Evolutionary conservation across 1,140 invertebrate species (phyloP), one percentile per base, ranked within the genome.

Genomic region (Globodera rostochiensis): DNA sequence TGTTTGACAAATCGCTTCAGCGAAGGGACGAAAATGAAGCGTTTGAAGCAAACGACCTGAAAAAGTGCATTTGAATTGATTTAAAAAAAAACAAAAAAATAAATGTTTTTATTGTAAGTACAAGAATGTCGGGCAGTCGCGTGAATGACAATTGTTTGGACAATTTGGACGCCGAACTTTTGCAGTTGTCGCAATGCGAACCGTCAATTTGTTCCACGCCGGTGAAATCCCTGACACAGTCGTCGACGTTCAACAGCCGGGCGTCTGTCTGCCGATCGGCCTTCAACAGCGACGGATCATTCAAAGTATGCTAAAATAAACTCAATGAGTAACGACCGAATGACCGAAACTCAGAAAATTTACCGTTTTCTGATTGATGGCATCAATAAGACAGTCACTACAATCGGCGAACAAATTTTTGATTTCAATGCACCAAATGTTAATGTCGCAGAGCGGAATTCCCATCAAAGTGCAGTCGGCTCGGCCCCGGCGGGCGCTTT

Each of bases 31-130:
- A 93, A 95, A 90, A 95, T 95, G 90, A 96, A 96, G 47, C 95
- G 92, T 89, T 96, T 96, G 77, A 96, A 90, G 88, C 96, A 95
- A 11, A 96, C 93, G 88, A 96, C 94, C 94, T 95, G 90, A 15
- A 91, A 36, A 36, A 90, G 57, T 13, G 57, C 81, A 57, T 36
- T 3, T 1, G 3, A 36, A 36, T 36, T 36, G 2, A 36, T 0
- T 36, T 36, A 36, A 36, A 36, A 36, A 36, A 0, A 36, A 36
- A 36, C 36, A 36, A 36, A 36, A n/a, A 36, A 36, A 36, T 36
- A 36, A 36, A 36, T 36, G 36, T 36, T 36, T 36, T 3, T 36
- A 36, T 36, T 36, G 8, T n/a, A n/a, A n/a, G n/a, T 45, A 80
- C 79, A 45, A 80, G n/a, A n/a, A 80, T 50, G 46, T 53, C 50